Conservation (phyloP, 2,888 invertebrate genomes). For the Chymomyza caudatula region DNA sequence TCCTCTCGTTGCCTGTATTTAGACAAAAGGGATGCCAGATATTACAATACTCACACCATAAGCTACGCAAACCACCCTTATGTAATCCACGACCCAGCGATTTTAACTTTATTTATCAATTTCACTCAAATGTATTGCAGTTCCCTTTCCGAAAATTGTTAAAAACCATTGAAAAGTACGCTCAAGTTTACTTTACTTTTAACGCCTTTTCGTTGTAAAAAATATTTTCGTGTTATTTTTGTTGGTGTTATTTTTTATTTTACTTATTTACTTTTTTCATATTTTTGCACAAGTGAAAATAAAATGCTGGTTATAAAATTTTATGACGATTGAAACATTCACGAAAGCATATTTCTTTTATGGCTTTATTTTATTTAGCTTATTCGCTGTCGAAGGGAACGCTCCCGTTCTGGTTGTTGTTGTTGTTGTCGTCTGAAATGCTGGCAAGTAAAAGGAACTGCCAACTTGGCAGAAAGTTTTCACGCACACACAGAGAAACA, state of each 20-base stretch:
- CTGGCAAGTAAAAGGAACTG: neutral
- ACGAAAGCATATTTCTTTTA: slow-evolving; percentile 62
- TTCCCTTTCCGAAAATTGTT: neutral
- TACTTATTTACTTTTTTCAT: slow-evolving; percentile 9
- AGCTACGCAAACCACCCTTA: too few relatives aligned
- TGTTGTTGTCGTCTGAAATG: neutral
- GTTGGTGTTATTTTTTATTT: neutral
- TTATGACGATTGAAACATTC: slow-evolving; percentile 63
- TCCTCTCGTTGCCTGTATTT: too few relatives aligned
- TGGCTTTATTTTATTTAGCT: slow-evolving; percentile 64
- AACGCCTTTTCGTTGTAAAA: neutral
- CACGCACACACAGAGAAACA: neutral
- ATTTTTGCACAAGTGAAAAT: slow-evolving; percentile 44
- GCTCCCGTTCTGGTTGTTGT: neutral
- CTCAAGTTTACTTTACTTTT: neutral
- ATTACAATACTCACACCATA: too few relatives aligned
- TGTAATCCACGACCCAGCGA: too few relatives aligned
- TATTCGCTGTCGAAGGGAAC: slow-evolving; percentile 24
- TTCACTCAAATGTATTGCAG: neutral
- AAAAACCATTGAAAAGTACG: neutral
- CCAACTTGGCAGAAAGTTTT: slow-evolving; percentile 2
- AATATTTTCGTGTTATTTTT: neutral
- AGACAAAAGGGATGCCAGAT: too few relatives aligned
- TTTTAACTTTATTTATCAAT: neutral
- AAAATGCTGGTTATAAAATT: slow-evolving; percentile 58